phyloP scores from a whole-genome alignment of 1,140 invertebrate species.

The Daktulosphaira vitifoliae region DNA sequence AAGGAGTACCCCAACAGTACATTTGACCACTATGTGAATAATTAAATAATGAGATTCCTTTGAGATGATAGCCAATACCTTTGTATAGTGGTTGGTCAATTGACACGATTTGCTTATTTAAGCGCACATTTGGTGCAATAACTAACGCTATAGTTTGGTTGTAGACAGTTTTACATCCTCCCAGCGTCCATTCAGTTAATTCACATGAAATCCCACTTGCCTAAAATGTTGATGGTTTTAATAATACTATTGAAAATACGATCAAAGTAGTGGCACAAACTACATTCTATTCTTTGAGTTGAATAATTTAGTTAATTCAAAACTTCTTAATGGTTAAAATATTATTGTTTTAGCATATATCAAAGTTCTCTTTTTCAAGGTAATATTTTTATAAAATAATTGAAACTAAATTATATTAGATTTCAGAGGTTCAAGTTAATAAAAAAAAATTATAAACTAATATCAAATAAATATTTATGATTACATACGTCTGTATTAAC shows the following conservation, averaged over 20 bases:
- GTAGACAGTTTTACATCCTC: neutral
- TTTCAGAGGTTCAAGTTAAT: no score
- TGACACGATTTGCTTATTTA: neutral
- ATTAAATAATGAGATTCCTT: slow-evolving; percentile 1
- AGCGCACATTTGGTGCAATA: neutral
- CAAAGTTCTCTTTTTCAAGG: no score
- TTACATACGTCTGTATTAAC: neutral
- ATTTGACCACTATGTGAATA: neutral
- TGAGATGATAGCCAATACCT: neutral
- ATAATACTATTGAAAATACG: no score
- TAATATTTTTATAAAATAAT: no score
- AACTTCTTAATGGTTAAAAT: no score
- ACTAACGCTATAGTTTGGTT: neutral
- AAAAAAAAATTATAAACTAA: no score
- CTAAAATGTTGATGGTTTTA: neutral
- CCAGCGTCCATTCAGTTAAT: slow-evolving; percentile 5
- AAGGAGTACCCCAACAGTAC: slow-evolving; percentile 12
- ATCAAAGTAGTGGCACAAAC: no score
- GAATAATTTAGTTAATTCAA: no score
- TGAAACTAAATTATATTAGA: no score
- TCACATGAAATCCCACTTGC: neutral
- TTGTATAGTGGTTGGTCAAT: neutral
- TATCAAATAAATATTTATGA: no score
- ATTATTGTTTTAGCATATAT: no score
- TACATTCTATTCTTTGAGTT: no score